phyloP scores from a whole-genome alignment of 2,113 vertebrate genomes.

The Oenanthe oenanthe region DNA sequence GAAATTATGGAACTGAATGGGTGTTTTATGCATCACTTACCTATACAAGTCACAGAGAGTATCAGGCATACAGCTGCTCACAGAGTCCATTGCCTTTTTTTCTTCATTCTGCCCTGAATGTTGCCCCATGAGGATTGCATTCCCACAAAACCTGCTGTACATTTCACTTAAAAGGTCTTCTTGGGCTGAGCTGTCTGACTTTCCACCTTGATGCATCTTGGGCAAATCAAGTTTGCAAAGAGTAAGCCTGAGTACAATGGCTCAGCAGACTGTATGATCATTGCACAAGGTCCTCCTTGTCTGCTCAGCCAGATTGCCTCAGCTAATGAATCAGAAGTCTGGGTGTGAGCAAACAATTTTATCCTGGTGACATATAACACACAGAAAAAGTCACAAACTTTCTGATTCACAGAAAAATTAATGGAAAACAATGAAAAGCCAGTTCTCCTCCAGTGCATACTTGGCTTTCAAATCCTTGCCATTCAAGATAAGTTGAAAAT shows the following conservation, averaged over 20 bases:
- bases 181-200: neutral
- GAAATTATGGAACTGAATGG: neutral
- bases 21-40: neutral
- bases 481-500: neutral
- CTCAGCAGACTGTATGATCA: neutral
- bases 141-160: neutral
- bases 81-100: neutral
- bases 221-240: neutral
- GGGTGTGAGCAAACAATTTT: neutral
- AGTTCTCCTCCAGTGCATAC: neutral
- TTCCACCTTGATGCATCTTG: neutral
- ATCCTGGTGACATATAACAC: neutral
- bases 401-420: slow-evolving; percentile 16
- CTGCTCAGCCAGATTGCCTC: neutral
- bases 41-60: neutral
- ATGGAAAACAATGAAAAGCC: neutral
- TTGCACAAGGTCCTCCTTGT: neutral
- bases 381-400: slow-evolving; percentile 7
- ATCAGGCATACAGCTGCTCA: neutral
- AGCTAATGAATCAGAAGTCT: neutral
- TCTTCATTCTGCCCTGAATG: slow-evolving; percentile 16
- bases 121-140: neutral
- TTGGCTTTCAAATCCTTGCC: slow-evolving; percentile 21
- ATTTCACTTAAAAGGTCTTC: neutral
- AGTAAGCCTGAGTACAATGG: neutral